These are phyloP conservation scores for Eulithis testata DNA, from an alignment of 2,888 invertebrate genomes.

Conservation along the genomic window DNA sequence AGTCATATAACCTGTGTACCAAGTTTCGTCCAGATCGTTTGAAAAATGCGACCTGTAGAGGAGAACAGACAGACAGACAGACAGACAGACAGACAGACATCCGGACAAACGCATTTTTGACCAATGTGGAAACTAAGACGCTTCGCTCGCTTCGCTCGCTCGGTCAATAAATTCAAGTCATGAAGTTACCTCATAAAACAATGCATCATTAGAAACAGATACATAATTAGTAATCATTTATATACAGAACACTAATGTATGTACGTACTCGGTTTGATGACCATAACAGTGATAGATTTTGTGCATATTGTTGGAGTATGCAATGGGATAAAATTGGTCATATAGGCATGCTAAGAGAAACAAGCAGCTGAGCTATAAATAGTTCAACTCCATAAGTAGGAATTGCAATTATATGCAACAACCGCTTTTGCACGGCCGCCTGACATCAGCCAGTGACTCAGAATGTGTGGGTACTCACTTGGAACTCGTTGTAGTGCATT, in stretches of 20 bases:
- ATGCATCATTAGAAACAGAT: constrained; percentile 13
- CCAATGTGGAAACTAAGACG: too few species aligned
- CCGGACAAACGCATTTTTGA: too few species aligned
- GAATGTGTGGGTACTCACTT: constrained; percentile 54
- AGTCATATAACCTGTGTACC: too few species aligned
- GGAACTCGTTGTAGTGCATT: constrained; percentile 98
- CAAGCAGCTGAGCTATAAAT: constrained; percentile 12
- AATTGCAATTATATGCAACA: constrained; percentile 13
- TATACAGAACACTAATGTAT: background rate
- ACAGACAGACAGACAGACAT: too few species aligned
- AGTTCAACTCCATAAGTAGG: constrained; percentile 11
- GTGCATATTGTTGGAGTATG: too few species aligned
- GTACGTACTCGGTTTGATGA: background rate
- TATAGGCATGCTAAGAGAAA: background rate
- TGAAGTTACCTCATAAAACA: constrained; percentile 9
- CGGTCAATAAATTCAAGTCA: constrained; percentile 29
- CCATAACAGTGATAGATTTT: background rate
- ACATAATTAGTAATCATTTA: constrained; percentile 1
- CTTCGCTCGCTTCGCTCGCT: too few species aligned
- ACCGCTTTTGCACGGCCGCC: constrained; percentile 30
- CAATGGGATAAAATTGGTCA: too few species aligned
- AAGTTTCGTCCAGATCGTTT: too few species aligned
- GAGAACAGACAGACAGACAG: too few species aligned
- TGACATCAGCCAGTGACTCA: constrained; percentile 34
- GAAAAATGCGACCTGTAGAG: too few species aligned